Evolutionary conservation across 1,140 invertebrate genomes (phyloP), one percentile per base, ranked within the genome.

Genomic region (Ruditapes philippinarum): DNA sequence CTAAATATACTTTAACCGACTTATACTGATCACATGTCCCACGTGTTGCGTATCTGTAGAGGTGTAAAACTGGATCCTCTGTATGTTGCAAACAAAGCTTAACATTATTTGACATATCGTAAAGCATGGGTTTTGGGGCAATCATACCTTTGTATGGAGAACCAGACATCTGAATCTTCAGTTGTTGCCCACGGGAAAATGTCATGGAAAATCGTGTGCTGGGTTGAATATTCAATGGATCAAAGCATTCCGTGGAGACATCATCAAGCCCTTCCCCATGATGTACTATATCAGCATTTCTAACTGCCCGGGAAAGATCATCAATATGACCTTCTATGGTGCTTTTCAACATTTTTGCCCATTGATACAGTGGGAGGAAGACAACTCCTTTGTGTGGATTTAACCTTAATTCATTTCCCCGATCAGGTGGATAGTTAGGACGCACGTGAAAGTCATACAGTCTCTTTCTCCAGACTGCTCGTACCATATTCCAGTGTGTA

Each of bases 51-150:
- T 74, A 83, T 14, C 80, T 54, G 17, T 36, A 70, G 4, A 92
- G 68, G 31, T 62, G 49, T 22, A 19, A n/a, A 0, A 92, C 90
- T 25, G 91, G 91, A 65, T 91, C 84, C 25, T 70, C 57, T 12
- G 73, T 82, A 62, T 91, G 91, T 45, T 73, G 45, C 33, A 86
- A 42, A 80, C 91, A 92, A 25, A 91, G 38, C 25, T 88, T 83
- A 14, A 90, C 51, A 42, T 91, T 91, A 17, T 90, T 51, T 2
- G 86, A 73, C 31, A 90, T 65, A 42, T 88, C 70, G 38, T 90
- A 49, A 7, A 91, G n/a, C 45, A 79, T 68, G 17, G 87, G 70
- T 49, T 90, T 81, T 19, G 90, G 87, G 42, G 51, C 60, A 9
- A 91, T 57, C n/a, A 92, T 17, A 1, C 90, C 90, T 28, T 85